A percentile compares a stretch with the other conserved stretches of the same genome.
phyloP scores from a whole-genome alignment of 30 jellyfish, hydroid and myxozoan species.

The Phacellophora camtschatica region DNA sequence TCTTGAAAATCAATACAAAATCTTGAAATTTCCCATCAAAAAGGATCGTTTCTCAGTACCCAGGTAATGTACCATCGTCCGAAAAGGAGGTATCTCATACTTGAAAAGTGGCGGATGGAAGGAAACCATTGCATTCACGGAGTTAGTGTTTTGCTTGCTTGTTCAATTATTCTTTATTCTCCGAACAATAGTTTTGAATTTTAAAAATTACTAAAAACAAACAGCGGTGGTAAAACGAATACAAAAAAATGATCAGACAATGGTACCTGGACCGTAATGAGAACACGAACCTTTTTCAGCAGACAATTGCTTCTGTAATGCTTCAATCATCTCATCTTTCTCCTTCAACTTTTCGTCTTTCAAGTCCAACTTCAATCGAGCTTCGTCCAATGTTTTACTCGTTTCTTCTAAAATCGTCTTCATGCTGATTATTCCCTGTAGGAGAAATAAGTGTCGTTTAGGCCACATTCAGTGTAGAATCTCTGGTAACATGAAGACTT shows the following conservation, averaged over 20 bases:
- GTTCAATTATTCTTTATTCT: no score
- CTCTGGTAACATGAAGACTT: no score
- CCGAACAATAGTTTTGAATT: no score
- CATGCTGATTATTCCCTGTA: constrained; percentile 42
- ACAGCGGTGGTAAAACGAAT: neutral
- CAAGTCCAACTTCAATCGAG: constrained; percentile 66
- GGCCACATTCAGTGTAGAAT: no score
- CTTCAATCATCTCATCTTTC: constrained; percentile 1
- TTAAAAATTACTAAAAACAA: neutral
- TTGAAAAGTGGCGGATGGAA: no score
- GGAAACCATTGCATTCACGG: no score
- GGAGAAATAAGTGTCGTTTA: neutral
- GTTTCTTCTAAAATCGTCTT: constrained; percentile 62
- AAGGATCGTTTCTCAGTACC: no score
- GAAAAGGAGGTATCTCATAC: no score
- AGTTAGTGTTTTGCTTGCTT: no score
- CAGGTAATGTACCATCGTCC: no score
- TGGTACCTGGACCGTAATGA: constrained; percentile 64
- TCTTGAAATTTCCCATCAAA: no score
- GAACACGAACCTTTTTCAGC: constrained; percentile 69
- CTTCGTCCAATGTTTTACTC: constrained; percentile 68
- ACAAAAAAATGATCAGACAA: constrained; percentile 8
- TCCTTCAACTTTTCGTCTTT: constrained; percentile 61
- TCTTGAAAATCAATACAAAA: no score
- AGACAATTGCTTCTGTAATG: constrained; percentile 1